A percentile compares a stretch with the other conserved stretches of the same genome.
phyloP scores from a whole-genome alignment of 2,797 vertebrate species.

The Danio tinwini region DNA sequence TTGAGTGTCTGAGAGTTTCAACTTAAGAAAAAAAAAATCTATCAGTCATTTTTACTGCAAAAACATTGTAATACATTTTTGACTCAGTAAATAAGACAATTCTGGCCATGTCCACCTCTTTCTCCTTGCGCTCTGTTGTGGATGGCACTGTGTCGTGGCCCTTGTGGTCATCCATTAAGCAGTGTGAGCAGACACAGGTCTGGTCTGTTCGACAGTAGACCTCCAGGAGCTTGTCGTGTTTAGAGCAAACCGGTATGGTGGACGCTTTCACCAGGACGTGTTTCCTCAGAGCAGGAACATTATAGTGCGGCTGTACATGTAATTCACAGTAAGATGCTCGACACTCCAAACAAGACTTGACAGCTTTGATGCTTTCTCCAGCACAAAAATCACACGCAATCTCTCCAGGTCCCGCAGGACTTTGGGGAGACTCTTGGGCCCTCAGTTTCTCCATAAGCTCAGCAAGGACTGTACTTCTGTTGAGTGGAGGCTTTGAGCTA shows the following conservation, averaged over 20 bases:
- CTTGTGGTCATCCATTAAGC: constrained; percentile 56
- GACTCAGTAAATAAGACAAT: no score
- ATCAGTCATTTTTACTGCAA: not conserved
- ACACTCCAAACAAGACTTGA: constrained; percentile 59
- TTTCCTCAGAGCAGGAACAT: constrained; percentile 47
- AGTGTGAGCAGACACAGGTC: constrained; percentile 53
- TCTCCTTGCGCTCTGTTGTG: constrained; percentile 33
- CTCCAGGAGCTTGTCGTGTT: constrained; percentile 59
- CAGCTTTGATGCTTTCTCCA: constrained; percentile 41
- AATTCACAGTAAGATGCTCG: constrained; percentile 55
- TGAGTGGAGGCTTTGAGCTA: constrained; percentile 39
- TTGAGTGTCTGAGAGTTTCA: constrained; percentile 15
- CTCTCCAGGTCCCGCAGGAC: constrained; percentile 21
- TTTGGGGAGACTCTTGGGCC: not conserved
- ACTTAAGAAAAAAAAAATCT: constrained; percentile 30
- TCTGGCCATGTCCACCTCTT: constrained; percentile 47
- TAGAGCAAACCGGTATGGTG: constrained; percentile 38
- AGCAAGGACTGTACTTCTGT: constrained; percentile 54
- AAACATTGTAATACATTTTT: not conserved
- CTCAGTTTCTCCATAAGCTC: constrained; percentile 48
- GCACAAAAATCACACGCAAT: constrained; percentile 52
- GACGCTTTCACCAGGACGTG: constrained; percentile 50
- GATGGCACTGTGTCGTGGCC: constrained; percentile 54
- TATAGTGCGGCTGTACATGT: constrained; percentile 48
- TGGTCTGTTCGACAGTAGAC: constrained; percentile 58